These are phyloP conservation scores for Xerus inauris DNA, from an alignment of 2,113 vertebrate genomes.

Conservation along the genomic window DNA sequence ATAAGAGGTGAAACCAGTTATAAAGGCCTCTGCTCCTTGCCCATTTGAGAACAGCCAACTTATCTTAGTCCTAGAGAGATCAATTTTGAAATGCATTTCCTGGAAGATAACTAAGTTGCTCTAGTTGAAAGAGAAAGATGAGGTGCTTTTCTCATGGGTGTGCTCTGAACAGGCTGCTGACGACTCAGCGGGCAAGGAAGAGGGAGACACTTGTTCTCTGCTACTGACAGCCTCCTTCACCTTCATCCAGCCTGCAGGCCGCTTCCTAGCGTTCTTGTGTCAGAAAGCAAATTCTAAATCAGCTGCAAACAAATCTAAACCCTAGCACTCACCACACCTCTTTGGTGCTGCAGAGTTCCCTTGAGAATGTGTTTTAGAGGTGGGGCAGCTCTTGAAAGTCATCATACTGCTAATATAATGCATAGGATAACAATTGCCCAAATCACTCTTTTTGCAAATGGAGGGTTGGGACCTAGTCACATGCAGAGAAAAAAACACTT, in stretches of 20 bases:
- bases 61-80: not conserved
- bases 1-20: not conserved
- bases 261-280: not conserved
- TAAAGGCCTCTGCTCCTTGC: not conserved
- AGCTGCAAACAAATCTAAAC: not conserved
- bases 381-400: not conserved
- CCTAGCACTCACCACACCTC: not conserved
- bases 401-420: not conserved
- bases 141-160: not conserved
- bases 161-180: not conserved
- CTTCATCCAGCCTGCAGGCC: not conserved
- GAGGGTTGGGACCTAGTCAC: not conserved
- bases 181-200: not conserved
- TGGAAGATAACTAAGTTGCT: not conserved
- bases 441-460: constrained; percentile 46
- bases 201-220: not conserved
- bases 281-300: constrained; percentile 12
- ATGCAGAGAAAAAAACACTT: not conserved
- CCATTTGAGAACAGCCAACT: not conserved
- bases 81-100: not conserved
- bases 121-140: not conserved
- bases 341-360: not conserved
- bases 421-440: not conserved
- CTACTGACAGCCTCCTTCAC: not conserved
- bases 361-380: not conserved